A percentile compares a stretch with the other conserved stretches of the same genome.
These are phyloP conservation scores for Limnodromus scolopaceus DNA, from an alignment of 2,797 vertebrate genomes.

Conservation along the genomic window DNA sequence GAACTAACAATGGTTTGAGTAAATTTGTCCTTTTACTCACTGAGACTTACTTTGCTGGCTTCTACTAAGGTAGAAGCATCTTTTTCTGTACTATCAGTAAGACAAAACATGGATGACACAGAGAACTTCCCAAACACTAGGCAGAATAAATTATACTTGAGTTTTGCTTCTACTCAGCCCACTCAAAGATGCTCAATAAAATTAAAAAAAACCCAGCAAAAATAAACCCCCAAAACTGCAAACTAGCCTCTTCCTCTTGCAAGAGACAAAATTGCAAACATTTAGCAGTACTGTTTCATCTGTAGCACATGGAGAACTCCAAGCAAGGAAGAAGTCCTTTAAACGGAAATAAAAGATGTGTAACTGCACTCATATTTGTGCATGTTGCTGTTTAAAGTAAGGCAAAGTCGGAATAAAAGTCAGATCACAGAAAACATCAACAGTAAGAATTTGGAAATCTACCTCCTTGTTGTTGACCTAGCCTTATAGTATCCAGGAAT, in stretches of 20 bases:
- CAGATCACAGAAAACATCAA: slow-evolving; percentile 40
- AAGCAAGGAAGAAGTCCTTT: background rate
- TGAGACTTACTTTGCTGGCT: background rate
- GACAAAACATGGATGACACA: background rate
- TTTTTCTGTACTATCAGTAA: background rate
- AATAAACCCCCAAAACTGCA: fast-evolving
- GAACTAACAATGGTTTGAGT: background rate
- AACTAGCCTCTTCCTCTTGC: background rate
- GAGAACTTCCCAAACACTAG: background rate
- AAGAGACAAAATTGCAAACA: background rate
- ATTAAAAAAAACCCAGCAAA: background rate
- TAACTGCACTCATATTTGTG: background rate
- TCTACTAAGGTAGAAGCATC: background rate
- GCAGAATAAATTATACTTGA: background rate
- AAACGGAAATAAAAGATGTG: background rate
- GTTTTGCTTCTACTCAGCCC: background rate
- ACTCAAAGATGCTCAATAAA: background rate
- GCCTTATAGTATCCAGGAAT: slow-evolving; percentile 48
- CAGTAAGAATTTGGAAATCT: slow-evolving; percentile 20
- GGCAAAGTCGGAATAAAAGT: slow-evolving; percentile 63
- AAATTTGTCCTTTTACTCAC: background rate
- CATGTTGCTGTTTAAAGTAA: background rate
- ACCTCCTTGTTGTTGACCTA: slow-evolving; percentile 74
- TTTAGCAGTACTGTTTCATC: background rate
- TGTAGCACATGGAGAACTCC: background rate